These are phyloP conservation scores for Cisticola juncidis DNA, from an alignment of 2,113 vertebrate species.

Conservation along the genomic window DNA sequence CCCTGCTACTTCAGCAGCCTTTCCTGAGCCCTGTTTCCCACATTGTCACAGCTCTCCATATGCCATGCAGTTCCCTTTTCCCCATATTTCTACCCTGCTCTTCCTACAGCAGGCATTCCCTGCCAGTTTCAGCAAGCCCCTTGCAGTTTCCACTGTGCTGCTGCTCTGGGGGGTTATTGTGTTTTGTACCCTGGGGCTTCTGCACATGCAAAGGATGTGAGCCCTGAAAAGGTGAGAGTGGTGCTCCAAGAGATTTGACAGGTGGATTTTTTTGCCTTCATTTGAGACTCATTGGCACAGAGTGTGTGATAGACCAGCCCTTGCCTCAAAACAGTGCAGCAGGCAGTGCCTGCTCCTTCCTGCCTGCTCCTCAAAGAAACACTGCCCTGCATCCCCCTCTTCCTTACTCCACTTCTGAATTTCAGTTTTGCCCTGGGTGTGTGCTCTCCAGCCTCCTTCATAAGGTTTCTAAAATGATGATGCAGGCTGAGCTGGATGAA, in stretches of 20 bases:
- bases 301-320: background rate
- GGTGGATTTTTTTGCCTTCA: background rate
- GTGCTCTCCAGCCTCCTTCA: background rate
- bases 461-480: background rate
- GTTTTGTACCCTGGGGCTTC: background rate
- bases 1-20: background rate
- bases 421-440: background rate
- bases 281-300: background rate
- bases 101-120: background rate
- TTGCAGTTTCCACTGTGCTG: background rate
- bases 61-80: background rate
- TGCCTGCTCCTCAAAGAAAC: background rate
- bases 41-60: background rate
- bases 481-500: background rate
- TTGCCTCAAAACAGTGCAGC: background rate
- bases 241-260: background rate
- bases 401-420: background rate
- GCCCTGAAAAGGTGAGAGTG: background rate
- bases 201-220: fast-evolving
- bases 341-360: background rate
- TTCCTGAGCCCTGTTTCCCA: background rate
- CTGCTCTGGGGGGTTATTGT: fast-evolving
- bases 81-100: background rate
- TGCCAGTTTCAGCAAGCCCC: background rate
- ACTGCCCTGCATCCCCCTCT: background rate